These are phyloP conservation scores for Cheilosia vulpina DNA, from an alignment of 2,888 invertebrate species.

Conservation along the genomic window DNA sequence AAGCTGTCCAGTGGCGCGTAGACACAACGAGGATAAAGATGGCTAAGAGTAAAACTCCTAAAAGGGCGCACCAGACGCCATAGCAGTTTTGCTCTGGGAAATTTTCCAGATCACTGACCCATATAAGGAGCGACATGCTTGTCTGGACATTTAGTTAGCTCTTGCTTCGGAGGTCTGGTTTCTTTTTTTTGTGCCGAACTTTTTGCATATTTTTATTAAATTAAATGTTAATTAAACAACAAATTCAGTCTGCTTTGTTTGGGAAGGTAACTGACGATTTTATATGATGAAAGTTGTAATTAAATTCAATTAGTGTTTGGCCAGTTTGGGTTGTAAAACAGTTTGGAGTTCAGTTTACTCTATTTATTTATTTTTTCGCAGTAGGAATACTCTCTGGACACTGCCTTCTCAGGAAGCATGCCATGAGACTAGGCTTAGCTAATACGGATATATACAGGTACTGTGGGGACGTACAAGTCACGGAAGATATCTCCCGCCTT, in stretches of 20 bases:
- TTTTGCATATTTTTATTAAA: slow-evolving; percentile 7
- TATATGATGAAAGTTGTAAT: neutral
- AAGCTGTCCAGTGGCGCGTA: slow-evolving; percentile 26
- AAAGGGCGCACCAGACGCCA: slow-evolving; percentile 27
- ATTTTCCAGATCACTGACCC: slow-evolving; percentile 62
- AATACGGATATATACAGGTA: too few species aligned
- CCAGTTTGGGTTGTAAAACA: too few species aligned
- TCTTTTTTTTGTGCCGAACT: neutral
- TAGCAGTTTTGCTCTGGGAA: slow-evolving; percentile 25
- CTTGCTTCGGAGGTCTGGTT: neutral
- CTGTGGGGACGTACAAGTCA: too few species aligned
- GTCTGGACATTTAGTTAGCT: slow-evolving; percentile 32
- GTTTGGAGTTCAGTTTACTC: too few species aligned
- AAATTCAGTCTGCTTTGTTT: neutral
- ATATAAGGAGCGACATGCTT: slow-evolving; percentile 45
- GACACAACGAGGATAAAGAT: slow-evolving; percentile 2
- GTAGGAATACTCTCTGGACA: too few species aligned
- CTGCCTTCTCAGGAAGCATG: too few species aligned
- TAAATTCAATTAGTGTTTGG: neutral
- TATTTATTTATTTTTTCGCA: too few species aligned
- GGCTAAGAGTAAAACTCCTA: slow-evolving; percentile 12
- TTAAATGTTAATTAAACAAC: slow-evolving; percentile 23
- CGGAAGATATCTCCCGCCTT: too few species aligned
- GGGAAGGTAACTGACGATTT: neutral
- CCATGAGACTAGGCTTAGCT: too few species aligned